Base-by-base conservation (phyloP, 2,888 invertebrate species). In the Andrena hattorfiana region DNA sequence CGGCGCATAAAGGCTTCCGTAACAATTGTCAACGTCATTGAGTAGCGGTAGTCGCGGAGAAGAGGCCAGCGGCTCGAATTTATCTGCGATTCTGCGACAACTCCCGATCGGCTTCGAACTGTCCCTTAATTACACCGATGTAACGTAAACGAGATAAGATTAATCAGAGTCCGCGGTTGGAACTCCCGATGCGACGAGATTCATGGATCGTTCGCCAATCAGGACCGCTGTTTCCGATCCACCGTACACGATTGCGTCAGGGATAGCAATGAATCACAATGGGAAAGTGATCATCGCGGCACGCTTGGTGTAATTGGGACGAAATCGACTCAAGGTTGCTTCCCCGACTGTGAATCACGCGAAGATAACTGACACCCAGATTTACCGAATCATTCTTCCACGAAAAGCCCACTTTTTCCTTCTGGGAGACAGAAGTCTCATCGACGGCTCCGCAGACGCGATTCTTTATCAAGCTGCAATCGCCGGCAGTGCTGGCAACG, bases 401-500 rank as follows among this genome's bases (percentile, higher is more conserved):
- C 10, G 23, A 10, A 23, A 56, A 23, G 0, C 0, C 0, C 26
- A 23, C 1, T 26, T 23, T 13, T 13, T 8, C 13, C 3, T 56
- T 56, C 10, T 23, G 7, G 13, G 13, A 10, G 56, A 26, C 13
- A 1, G 26, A 56, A 16, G 42, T 16, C 23, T 26, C 20, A 1
- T 56, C 56, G 10, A 4, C 10, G 8, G 32, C 3, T 8, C n/a
- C n/a, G 0, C 13, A n/a, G 13, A 7, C n/a, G 8, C 35, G 13
- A 16, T 26, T 26, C 16, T 84, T 78, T 76, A 79, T 85, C 85
- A 74, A 79, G 71, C 35, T 26, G 16, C 49, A n/a, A 49, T 60
- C 48, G 10, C 10, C 32, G 42, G 70, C 23, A 30, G 35, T 56
- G 49, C 76, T 56, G 77, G 84, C 74, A 77, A 83, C 68, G 20